These are phyloP conservation scores for Dendronephthya gigantea DNA, from an alignment of 64 coral and sea anemone genomes.

Conservation along the genomic window DNA sequence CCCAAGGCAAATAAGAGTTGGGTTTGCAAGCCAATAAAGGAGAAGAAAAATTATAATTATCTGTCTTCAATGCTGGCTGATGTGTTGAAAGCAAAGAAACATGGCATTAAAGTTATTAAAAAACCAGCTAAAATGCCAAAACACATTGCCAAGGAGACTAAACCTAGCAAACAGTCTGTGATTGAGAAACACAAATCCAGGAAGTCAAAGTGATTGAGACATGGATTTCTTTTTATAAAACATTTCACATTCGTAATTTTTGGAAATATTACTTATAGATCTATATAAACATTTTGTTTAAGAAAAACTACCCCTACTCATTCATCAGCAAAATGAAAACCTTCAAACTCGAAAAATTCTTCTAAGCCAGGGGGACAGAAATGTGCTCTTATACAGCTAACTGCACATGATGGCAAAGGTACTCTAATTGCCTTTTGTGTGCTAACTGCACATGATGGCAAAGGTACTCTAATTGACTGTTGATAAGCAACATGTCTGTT, in stretches of 20 bases:
- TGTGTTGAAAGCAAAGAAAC: not conserved
- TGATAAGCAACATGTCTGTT: not conserved
- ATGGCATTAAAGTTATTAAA: not conserved
- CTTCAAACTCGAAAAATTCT: not conserved
- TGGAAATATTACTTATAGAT: too few species aligned
- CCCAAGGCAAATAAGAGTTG: not conserved
- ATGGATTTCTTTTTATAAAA: not conserved
- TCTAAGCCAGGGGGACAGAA: not conserved
- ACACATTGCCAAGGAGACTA: not conserved
- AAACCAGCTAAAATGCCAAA: not conserved
- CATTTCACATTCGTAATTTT: not conserved
- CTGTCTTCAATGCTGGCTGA: not conserved
- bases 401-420: not conserved
- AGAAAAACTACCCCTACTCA: too few species aligned
- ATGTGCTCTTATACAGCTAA: not conserved
- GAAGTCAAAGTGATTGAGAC: not conserved
- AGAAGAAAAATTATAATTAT: not conserved
- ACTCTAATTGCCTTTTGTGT: not conserved
- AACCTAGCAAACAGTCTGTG: not conserved
- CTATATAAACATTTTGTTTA: too few species aligned
- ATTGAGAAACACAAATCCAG: not conserved
- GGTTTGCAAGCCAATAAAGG: not conserved
- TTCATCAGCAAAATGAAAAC: not conserved
- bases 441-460: too few species aligned
- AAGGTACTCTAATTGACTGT: not conserved